Evolutionary conservation across 2,797 vertebrate genomes (phyloP).

Genomic region (Typhlichthys subterraneus): DNA sequence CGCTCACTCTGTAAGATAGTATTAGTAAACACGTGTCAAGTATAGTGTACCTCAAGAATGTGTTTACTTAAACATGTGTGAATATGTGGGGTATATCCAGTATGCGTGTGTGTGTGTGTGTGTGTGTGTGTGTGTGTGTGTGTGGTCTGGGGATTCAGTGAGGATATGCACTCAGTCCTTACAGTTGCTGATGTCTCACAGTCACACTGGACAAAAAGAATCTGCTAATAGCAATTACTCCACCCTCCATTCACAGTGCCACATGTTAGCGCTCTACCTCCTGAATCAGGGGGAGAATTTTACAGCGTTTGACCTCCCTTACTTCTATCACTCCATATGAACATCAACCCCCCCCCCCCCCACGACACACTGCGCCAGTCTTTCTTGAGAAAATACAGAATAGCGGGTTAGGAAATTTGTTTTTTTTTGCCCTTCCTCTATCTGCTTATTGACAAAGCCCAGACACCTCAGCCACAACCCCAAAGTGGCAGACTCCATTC

Average conservation of each 20-base stretch:
- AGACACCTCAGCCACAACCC: neutral
- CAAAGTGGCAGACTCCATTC: constrained; percentile 33
- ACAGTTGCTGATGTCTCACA: constrained; percentile 21
- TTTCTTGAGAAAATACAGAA: constrained; percentile 48
- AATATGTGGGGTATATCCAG: constrained; percentile 30
- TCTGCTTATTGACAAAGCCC: constrained; percentile 54
- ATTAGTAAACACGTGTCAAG: constrained; percentile 47
- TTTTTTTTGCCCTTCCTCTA: constrained; percentile 59
- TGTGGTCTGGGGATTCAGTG: constrained; percentile 59
- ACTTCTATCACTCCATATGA: constrained; percentile 61
- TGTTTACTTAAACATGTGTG: constrained; percentile 60
- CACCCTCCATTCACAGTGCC: constrained; percentile 68
- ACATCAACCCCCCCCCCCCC: constrained; percentile 49
- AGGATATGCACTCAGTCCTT: constrained; percentile 18
- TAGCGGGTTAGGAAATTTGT: constrained; percentile 52
- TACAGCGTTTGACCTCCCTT: constrained; percentile 62
- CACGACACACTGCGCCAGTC: constrained; percentile 49
- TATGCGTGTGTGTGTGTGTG: constrained; percentile 18
- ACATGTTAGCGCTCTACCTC: constrained; percentile 65
- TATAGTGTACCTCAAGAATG: constrained; percentile 33
- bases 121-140: constrained; percentile 61
- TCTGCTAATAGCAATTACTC: constrained; percentile 69
- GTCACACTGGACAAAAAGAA: constrained; percentile 49
- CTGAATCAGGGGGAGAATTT: constrained; percentile 58
- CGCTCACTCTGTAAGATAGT: constrained; percentile 26